phyloP scores from a whole-genome alignment of 2,888 invertebrate species.

The Trissonchulus latispiculum region DNA sequence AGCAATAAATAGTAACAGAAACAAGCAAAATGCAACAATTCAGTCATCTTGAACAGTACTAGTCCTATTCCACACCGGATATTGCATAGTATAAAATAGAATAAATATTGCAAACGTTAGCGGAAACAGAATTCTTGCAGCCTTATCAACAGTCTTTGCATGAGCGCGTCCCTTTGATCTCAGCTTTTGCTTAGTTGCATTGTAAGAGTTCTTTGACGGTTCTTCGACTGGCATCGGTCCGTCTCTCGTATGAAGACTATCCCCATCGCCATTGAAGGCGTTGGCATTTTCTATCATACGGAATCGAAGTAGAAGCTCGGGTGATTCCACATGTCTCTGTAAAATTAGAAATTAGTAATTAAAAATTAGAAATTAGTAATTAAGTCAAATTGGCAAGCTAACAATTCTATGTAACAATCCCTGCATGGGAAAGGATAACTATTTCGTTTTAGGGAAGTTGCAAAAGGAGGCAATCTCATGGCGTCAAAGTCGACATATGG shows the following conservation, averaged over 20 bases:
- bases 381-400: too few relatives aligned
- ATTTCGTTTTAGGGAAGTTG: too few relatives aligned
- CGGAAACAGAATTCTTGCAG: background rate
- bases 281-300: background rate
- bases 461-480: too few relatives aligned
- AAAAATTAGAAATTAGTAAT: too few relatives aligned
- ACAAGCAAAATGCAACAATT: too few relatives aligned
- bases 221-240: background rate
- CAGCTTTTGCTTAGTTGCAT: background rate
- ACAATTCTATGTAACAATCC: too few relatives aligned
- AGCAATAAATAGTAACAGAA: too few relatives aligned
- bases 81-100: background rate
- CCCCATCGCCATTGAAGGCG: background rate
- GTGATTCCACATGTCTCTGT: background rate
- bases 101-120: conserved; percentile 2
- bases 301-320: background rate
- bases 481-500: too few relatives aligned
- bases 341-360: too few relatives aligned
- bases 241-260: background rate
- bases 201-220: background rate
- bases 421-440: too few relatives aligned
- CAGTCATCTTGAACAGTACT: too few relatives aligned
- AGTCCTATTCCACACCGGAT: conserved; percentile 14
- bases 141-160: conserved; percentile 1
- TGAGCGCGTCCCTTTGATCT: background rate